Conservation (phyloP, 2,113 vertebrate species). For the Neoarius graeffei region DNA sequence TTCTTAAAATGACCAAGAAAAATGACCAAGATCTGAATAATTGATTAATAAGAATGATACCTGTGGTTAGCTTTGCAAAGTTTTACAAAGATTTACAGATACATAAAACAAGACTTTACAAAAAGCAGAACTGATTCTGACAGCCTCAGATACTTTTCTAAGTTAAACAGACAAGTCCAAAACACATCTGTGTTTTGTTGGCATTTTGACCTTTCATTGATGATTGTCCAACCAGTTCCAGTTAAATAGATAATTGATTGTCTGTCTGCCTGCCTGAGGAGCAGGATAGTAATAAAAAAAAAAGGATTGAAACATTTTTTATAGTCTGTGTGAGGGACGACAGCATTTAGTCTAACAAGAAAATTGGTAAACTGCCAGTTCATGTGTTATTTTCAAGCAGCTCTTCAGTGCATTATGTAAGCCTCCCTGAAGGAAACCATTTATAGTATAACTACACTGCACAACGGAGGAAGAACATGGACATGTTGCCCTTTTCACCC, state of each 20-base stretch:
- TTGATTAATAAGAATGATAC: not conserved
- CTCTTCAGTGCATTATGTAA: constrained; percentile 46
- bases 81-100: not conserved
- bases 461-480: not conserved
- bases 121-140: constrained; percentile 1
- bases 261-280: not conserved
- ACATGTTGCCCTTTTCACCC: constrained; percentile 10
- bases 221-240: not conserved
- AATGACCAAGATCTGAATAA: not conserved
- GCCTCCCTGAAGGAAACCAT: constrained; percentile 34
- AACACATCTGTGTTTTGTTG: constrained; percentile 18
- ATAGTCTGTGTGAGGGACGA: not conserved
- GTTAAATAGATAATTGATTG: constrained; percentile 19
- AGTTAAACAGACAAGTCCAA: not conserved
- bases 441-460: constrained; percentile 28
- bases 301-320: constrained; percentile 17
- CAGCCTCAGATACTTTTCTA: not conserved
- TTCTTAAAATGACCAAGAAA: not conserved
- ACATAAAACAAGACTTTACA: not conserved
- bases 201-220: constrained; percentile 34
- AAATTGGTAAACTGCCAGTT: constrained; percentile 44
- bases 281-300: constrained; percentile 5
- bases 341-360: constrained; percentile 37
- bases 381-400: constrained; percentile 17
- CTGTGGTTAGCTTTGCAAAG: not conserved